These are phyloP conservation scores for Campylomormyrus tamandua DNA, from an alignment of 2,113 vertebrate species.

Conservation along the genomic window DNA sequence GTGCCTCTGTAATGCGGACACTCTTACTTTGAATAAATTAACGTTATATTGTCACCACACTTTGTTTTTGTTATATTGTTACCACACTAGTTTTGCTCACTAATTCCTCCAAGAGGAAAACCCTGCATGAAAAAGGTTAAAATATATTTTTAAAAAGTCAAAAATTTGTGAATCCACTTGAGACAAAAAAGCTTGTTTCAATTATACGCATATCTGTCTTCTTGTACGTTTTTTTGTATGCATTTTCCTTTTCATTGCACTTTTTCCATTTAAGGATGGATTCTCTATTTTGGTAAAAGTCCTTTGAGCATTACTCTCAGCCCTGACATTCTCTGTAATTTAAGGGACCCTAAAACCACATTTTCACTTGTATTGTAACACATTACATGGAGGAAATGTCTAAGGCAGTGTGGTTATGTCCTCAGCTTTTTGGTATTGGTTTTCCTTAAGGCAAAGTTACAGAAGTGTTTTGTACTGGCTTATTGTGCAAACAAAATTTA, in stretches of 20 bases:
- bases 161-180: not conserved
- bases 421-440: not conserved
- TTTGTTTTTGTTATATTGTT: not conserved
- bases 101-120: not conserved
- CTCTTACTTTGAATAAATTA: not conserved
- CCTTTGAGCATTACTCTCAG: not conserved
- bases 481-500: conserved; percentile 5
- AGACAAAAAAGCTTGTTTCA: not conserved
- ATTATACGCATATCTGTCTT: not conserved
- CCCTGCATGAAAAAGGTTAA: not conserved
- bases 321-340: conserved; percentile 18
- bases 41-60: not conserved
- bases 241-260: not conserved
- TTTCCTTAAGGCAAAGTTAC: conserved; percentile 4
- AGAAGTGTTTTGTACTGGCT: not conserved
- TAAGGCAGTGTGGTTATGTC: conserved; percentile 16
- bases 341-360: conserved; percentile 9
- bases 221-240: not conserved
- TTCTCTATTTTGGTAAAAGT: not conserved
- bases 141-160: not conserved
- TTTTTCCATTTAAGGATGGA: not conserved
- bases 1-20: not conserved
- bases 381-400: conserved; percentile 24
- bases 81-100: not conserved
- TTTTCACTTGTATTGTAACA: conserved; percentile 17